Evolutionary conservation across 2,888 invertebrate genomes (phyloP).

Genomic region (Perdita meconis): DNA sequence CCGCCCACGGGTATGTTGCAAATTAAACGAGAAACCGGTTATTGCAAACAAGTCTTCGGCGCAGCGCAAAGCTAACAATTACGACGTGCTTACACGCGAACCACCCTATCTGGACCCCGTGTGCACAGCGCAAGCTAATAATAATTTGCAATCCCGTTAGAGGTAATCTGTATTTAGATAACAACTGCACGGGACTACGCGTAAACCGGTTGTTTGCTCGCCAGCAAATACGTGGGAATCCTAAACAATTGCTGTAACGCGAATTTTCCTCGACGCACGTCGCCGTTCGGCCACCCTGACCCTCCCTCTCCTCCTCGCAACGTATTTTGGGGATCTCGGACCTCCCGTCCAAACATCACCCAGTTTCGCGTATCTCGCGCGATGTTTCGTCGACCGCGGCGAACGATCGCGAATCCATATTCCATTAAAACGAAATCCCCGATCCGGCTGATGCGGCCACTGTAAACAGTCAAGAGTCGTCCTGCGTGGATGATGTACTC

Average conservation of each 20-base stretch:
- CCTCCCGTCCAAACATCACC: conserved; percentile 21
- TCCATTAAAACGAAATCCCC: conserved; percentile 33
- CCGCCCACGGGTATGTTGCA: neutral
- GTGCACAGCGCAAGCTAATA: conserved; percentile 24
- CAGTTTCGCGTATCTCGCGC: conserved; percentile 8
- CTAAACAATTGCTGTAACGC: conserved; percentile 22
- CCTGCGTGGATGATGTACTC: neutral
- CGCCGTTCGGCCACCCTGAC: neutral
- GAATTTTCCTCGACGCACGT: neutral
- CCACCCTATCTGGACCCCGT: conserved; percentile 3
- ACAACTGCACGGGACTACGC: neutral
- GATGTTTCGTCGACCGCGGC: conserved; percentile 25
- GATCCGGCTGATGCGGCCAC: conserved; percentile 9
- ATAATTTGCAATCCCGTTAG: conserved; percentile 49
- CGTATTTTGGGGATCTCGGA: too few relatives aligned
- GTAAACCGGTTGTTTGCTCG: conserved; percentile 1
- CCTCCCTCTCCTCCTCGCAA: neutral
- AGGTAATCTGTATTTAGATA: conserved; percentile 43
- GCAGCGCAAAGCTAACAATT: conserved; percentile 26
- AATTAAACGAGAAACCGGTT: conserved; percentile 15
- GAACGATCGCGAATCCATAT: conserved; percentile 36
- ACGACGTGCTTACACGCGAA: conserved; percentile 7
- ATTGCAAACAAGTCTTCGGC: conserved; percentile 38
- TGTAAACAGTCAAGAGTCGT: conserved; percentile 27
- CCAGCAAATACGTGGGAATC: conserved; percentile 17